Evolutionary conservation across 35 echinoderm and acorn worm species (phyloP), one percentile per base, ranked within the genome.

Genomic region (Heliocidaris erythrogramma): DNA sequence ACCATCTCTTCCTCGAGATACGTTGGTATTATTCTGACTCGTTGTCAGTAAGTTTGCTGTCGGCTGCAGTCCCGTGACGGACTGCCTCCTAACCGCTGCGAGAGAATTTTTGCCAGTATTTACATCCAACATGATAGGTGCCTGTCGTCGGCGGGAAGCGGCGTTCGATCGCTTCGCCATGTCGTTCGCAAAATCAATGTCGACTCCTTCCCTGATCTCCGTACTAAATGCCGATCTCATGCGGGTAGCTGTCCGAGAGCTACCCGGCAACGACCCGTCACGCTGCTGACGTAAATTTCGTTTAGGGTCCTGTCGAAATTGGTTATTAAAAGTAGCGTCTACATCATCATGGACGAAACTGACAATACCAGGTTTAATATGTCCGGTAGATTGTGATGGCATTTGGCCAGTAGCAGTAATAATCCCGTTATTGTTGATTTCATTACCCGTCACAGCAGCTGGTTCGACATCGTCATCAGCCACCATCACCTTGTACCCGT

Each of bases 121-220:
- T 9, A 48, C 47, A 30, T 92, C 91, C 31, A 59, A 13, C 29
- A 30, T 11, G 91, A 59, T 48, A 13, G 91, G 48, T 4, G 91
- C 21, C 30, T 92, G 91, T 50, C 91, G 91, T 13, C 91, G 91
- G 49, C 91, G 91, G 2, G 91, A 52, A 11, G 50, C 50, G 29
- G 49, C 91, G 91, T 59, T 92, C 47, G 48, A 48, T 50, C 91
- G 31, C 91, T 52, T 92, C 91, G 91, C 91, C 91, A 92, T 92
- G 3, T 50, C 91, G 29, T 48, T 59, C 11, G 87, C 87, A 31
- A 24, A 89, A 48, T 89, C 47, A 89, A 89, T 89, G 48, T 92
- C 91, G 48, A 49, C 47, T 59, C 14, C 31, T 89, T 47, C 31
- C 31, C 87, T 89, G 87, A 89, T 32, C 87, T 47, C 31, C 30